A percentile compares a stretch with the other conserved stretches of the same genome.
Evolutionary conservation across 2,888 invertebrate species (phyloP).

Genomic region (Periphyllus acericola): DNA sequence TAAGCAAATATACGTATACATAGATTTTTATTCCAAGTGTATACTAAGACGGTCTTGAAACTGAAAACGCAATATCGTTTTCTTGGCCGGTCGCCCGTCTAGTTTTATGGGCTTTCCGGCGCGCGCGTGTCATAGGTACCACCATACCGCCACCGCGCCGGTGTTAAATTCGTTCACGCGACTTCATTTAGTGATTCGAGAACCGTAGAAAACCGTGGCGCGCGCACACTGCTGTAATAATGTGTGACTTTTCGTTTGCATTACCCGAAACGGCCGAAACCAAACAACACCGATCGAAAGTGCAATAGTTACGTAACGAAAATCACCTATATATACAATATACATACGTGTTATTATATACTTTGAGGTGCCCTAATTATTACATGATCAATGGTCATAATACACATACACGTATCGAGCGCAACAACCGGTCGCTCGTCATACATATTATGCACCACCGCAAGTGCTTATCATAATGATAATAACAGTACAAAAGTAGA

Average conservation of each 20-base stretch:
- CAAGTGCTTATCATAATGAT: too few relatives aligned
- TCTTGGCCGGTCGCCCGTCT: slow-evolving; percentile 35
- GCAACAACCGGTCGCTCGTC: neutral
- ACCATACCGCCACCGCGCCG: neutral
- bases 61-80: slow-evolving; percentile 32
- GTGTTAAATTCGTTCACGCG: slow-evolving; percentile 11
- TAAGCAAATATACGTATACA: neutral
- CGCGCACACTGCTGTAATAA: neutral
- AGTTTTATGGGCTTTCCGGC: slow-evolving; percentile 23
- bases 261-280: neutral
- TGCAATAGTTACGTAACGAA: neutral
- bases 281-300: neutral
- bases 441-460: too few relatives aligned
- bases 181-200: neutral
- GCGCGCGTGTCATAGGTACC: neutral
- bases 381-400: too few relatives aligned
- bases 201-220: neutral
- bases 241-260: neutral
- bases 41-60: slow-evolving; percentile 1
- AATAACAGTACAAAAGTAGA: too few relatives aligned
- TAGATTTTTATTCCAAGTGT: neutral
- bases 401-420: neutral
- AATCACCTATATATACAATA: neutral
- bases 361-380: too few relatives aligned
- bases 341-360: neutral